phyloP scores from a whole-genome alignment of 30 jellyfish, hydroid and myxozoan genomes.

The Haliclystus octoradiatus region DNA sequence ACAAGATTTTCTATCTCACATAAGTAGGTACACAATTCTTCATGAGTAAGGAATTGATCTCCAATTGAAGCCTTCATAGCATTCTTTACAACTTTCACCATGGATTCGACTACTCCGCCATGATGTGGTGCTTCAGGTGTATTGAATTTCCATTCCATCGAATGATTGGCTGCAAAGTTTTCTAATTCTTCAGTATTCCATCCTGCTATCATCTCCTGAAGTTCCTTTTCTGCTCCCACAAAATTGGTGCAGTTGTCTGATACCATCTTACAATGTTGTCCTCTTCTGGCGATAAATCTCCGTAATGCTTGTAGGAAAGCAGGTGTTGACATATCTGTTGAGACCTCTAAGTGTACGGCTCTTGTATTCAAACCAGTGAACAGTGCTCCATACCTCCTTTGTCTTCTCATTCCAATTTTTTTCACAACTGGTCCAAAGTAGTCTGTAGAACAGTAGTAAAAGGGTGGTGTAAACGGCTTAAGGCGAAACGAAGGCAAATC shows the following conservation, averaged over 20 bases:
- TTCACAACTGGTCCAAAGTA: too few relatives aligned
- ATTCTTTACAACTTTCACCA: constrained; percentile 32
- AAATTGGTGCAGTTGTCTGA: constrained; percentile 42
- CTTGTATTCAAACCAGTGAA: constrained; percentile 6
- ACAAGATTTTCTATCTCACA: constrained; percentile 33
- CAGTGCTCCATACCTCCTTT: constrained; percentile 14
- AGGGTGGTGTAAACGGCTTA: too few relatives aligned
- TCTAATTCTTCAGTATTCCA: constrained; percentile 17
- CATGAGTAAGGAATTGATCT: constrained; percentile 21
- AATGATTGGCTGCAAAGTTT: constrained; percentile 5
- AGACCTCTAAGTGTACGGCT: constrained; percentile 8
- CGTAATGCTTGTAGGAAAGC: constrained; percentile 12
- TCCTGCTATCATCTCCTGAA: constrained; percentile 35
- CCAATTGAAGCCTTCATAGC: constrained; percentile 26
- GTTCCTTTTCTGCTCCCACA: constrained; percentile 25
- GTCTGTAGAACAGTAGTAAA: too few relatives aligned
- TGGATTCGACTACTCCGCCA: constrained; percentile 41
- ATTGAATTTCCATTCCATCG: constrained; percentile 2
- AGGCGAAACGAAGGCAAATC: too few relatives aligned
- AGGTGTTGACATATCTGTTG: constrained; percentile 10
- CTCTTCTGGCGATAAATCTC: constrained; percentile 28
- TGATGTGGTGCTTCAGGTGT: constrained; percentile 2
- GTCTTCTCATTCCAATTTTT: constrained; percentile 7
- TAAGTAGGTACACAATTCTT: constrained; percentile 41
- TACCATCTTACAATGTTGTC: constrained; percentile 23